Base-by-base conservation (phyloP, 1,140 invertebrate genomes). In the Sarcophaga peregrina region DNA sequence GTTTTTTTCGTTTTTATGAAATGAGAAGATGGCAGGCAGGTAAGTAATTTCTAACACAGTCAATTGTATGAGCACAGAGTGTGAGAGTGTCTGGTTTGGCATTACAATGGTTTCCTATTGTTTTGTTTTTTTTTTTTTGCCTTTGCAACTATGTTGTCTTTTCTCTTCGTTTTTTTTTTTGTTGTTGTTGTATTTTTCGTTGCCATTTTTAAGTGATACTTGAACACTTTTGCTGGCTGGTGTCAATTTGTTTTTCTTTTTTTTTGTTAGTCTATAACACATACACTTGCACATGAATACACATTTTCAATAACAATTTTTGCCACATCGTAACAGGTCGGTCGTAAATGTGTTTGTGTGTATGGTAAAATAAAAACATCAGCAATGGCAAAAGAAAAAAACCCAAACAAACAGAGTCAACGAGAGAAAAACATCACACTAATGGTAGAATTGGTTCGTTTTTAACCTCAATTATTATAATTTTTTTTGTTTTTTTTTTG, bases 181-280 rank as follows among this genome's bases (percentile, higher is more conserved):
- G 54, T n/a, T 62, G 5, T 20, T 8, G n/a, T 68, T 37, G 10
- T 68, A 20, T 68, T 15, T 62, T 68, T 68, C 62, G 17, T 68
- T 68, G 62, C 62, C 62, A 68, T 68, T 68, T 68, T 68, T 68
- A 68, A 68, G 62, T 68, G 62, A 68, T 68, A 68, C 62, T 68
- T 68, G 62, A 68, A 68, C 62, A 68, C 62, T 68, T 58, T 58
- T 68, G n/a, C 62, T 68, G 62, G n/a, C 62, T 68, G 62, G 62
- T 68, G 62, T 68, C 62, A 68, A 68, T 68, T 68, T 68, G 62
- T 25, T 68, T 68, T n/a, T 68, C 9, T 37, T 37, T 37, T 37
- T 37, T 37, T 37, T 37, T 37, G 1, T 37, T 37, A n/a, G n/a
- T 37, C 4, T 37, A 4, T 37, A 37, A 37, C 25, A 37, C 25